Evolutionary conservation across 2,888 invertebrate genomes (phyloP).

Genomic region (Cetonia aurata): DNA sequence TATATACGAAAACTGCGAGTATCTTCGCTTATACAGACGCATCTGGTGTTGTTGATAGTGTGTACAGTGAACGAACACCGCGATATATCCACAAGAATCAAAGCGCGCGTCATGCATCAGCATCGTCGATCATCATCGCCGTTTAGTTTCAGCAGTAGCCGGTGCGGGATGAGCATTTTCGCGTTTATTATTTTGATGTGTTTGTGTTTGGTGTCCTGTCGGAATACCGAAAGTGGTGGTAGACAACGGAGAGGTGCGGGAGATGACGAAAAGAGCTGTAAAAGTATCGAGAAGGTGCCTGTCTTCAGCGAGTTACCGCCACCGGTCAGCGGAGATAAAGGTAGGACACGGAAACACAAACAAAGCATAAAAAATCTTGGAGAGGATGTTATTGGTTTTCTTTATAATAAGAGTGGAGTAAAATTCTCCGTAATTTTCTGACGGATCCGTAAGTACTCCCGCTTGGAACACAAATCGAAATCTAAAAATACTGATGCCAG

Average conservation of each 20-base stretch:
- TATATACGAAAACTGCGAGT: too few relatives aligned
- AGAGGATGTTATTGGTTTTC: constrained; percentile 19
- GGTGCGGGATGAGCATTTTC: constrained; percentile 31
- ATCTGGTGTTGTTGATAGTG: not conserved
- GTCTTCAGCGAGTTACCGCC: constrained; percentile 30
- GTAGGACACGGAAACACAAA: constrained; percentile 6
- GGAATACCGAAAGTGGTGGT: constrained; percentile 33
- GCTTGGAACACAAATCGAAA: too few relatives aligned
- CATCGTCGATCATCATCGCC: too few relatives aligned
- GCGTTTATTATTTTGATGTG: constrained; percentile 35
- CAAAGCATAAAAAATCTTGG: not conserved
- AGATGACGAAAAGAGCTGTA: constrained; percentile 22
- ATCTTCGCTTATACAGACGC: too few relatives aligned
- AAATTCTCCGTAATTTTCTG: too few relatives aligned
- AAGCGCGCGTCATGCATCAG: not conserved
- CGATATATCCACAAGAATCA: constrained; percentile 2
- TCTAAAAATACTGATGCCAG: too few relatives aligned
- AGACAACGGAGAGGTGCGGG: constrained; percentile 21
- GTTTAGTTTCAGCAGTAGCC: not conserved
- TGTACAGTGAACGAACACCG: constrained; percentile 7
- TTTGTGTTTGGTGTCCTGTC: constrained; percentile 41
- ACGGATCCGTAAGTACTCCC: too few relatives aligned
- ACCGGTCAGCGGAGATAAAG: constrained; percentile 31
- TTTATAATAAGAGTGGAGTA: too few relatives aligned
- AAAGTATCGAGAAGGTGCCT: constrained; percentile 29